phyloP scores from a whole-genome alignment of 2,888 invertebrate species.

The Trisateles emortualis region DNA sequence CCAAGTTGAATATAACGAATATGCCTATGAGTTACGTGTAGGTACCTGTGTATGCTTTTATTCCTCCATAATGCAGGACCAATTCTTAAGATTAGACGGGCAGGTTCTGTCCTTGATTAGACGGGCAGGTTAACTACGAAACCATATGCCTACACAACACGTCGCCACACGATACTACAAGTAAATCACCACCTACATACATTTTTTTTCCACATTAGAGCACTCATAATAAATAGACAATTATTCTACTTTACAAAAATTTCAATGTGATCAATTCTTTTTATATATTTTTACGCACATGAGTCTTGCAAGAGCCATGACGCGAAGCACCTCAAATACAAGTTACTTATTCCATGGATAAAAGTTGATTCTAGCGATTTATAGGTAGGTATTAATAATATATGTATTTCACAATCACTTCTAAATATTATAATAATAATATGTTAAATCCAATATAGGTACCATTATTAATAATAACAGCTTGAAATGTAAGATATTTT shows the following conservation, averaged over 20 bases:
- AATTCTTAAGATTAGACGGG: conserved; percentile 18
- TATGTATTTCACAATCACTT: conserved; percentile 32
- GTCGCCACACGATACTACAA: conserved; percentile 37
- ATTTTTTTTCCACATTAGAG: conserved; percentile 46
- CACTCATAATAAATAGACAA: conserved; percentile 56
- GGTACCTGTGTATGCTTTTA: neutral
- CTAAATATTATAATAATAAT: neutral
- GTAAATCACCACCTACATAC: conserved; percentile 35
- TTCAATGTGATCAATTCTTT: conserved; percentile 39
- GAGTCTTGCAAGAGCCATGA: conserved; percentile 50
- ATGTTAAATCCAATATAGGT: no score
- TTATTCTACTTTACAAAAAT: conserved; percentile 46
- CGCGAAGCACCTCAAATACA: conserved; percentile 54
- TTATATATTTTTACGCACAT: conserved; percentile 34
- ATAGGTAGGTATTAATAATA: conserved; percentile 15
- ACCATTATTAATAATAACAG: no score
- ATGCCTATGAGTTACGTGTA: no score
- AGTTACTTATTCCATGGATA: conserved; percentile 23
- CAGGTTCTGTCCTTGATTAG: conserved; percentile 29
- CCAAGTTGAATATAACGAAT: no score
- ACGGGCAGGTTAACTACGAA: conserved; percentile 25
- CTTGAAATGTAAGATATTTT: no score
- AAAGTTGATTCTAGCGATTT: conserved; percentile 48
- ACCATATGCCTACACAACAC: conserved; percentile 27
- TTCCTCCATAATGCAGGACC: conserved; percentile 15